Conservation (phyloP, 2,113 vertebrate species). For the Callochromis pleurospilus region DNA sequence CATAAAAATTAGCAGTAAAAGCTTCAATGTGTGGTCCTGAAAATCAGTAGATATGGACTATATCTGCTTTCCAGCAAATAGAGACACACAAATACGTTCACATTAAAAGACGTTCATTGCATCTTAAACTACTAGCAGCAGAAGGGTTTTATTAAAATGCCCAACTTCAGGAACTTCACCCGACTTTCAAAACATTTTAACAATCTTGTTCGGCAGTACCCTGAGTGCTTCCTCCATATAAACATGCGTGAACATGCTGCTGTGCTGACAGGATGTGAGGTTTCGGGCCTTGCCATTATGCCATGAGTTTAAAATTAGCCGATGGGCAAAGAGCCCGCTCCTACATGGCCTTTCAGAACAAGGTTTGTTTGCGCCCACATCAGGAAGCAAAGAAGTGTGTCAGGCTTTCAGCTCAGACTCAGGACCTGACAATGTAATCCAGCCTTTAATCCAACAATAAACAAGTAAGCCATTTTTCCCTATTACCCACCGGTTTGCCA, state of each 20-base stretch:
- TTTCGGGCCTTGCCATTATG: background rate
- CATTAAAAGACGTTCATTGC: background rate
- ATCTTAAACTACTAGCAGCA: background rate
- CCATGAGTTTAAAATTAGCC: background rate
- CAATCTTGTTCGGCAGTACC: background rate
- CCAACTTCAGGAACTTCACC: background rate
- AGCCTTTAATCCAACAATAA: background rate
- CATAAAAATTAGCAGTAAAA: background rate
- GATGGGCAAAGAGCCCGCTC: background rate
- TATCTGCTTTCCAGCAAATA: background rate
- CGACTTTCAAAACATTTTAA: background rate
- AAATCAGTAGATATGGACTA: background rate
- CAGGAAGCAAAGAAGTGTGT: background rate
- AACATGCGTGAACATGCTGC: background rate
- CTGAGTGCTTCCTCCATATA: background rate
- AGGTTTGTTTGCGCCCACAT: background rate
- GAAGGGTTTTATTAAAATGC: background rate
- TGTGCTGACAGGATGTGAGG: slow-evolving; percentile 9
- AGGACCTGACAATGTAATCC: background rate
- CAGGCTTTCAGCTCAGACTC: background rate
- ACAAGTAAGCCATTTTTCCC: background rate
- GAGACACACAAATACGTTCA: background rate
- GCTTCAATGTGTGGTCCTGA: background rate
- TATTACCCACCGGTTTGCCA: background rate
- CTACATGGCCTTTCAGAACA: background rate